These are phyloP conservation scores for Serranus cabrilla DNA, from an alignment of 2,797 vertebrate species.

Conservation along the genomic window DNA sequence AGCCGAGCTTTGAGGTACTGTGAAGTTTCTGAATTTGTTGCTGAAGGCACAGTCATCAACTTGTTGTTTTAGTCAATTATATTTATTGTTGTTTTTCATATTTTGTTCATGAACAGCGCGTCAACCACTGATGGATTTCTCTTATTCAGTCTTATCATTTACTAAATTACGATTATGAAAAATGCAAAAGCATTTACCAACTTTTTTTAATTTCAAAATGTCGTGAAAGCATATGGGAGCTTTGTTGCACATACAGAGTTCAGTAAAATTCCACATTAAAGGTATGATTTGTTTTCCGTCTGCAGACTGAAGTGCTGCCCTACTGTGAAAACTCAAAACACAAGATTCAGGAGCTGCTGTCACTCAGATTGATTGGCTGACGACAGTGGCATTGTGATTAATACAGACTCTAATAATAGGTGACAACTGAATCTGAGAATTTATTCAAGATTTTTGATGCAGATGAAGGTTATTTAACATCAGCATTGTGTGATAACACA, in stretches of 20 bases:
- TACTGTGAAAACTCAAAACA: not conserved
- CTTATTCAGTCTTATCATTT: slow-evolving; percentile 19
- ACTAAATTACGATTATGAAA: not conserved
- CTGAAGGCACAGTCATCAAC: slow-evolving; percentile 27
- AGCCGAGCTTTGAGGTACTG: slow-evolving; percentile 6
- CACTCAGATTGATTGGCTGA: slow-evolving; percentile 24
- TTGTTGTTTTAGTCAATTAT: slow-evolving; percentile 35
- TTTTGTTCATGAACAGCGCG: slow-evolving; percentile 19
- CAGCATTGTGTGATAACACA: slow-evolving; percentile 3
- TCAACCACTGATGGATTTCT: slow-evolving; percentile 20
- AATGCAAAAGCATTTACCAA: not conserved
- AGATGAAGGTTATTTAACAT: slow-evolving; percentile 1
- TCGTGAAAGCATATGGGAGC: not conserved
- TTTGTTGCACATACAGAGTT: not conserved
- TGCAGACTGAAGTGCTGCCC: slow-evolving; percentile 1
- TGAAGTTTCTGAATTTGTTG: slow-evolving; percentile 8
- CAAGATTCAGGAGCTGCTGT: not conserved
- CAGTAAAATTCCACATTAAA: slow-evolving; percentile 8
- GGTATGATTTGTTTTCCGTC: slow-evolving; percentile 9
- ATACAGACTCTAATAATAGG: not conserved
- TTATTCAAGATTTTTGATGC: not conserved
- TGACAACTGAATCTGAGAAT: not conserved
- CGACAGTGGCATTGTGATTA: not conserved
- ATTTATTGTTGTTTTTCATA: slow-evolving; percentile 26
- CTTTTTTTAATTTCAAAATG: not conserved